Conservation (phyloP, 2,797 vertebrate genomes). For the Notolepis coatsorum region DNA sequence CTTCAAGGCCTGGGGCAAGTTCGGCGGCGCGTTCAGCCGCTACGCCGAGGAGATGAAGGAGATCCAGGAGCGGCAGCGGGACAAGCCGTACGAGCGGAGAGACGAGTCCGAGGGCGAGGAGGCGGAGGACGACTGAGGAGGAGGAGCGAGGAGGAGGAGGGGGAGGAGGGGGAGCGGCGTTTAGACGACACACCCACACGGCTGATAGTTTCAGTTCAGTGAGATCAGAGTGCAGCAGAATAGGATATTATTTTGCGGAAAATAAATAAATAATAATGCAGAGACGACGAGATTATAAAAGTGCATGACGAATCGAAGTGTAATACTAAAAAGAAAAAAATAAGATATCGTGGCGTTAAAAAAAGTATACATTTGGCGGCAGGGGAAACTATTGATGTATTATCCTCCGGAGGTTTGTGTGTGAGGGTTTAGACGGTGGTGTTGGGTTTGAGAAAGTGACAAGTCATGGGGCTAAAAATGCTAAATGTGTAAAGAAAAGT, state of each 20-base stretch:
- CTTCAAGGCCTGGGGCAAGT: slow-evolving; percentile 96
- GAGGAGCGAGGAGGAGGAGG: background rate
- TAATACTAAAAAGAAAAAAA: slow-evolving; percentile 78
- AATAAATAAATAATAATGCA: slow-evolving; percentile 30
- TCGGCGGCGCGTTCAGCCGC: slow-evolving; percentile 92
- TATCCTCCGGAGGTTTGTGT: slow-evolving; percentile 58
- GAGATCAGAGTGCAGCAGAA: slow-evolving; percentile 59
- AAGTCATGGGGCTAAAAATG: slow-evolving; percentile 37
- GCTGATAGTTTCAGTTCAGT: slow-evolving; percentile 44
- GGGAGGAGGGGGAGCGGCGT: background rate
- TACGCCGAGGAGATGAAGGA: slow-evolving; percentile 98
- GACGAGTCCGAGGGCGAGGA: slow-evolving; percentile 96
- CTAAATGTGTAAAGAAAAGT: slow-evolving; percentile 47
- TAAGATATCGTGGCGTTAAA: slow-evolving; percentile 74
- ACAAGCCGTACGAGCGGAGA: slow-evolving; percentile 91
- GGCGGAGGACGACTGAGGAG: slow-evolving; percentile 92
- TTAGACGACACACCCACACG: background rate
- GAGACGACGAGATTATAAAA: slow-evolving; percentile 60
- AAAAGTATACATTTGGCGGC: slow-evolving; percentile 74
- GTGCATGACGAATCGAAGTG: slow-evolving; percentile 83
- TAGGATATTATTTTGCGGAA: slow-evolving; percentile 60
- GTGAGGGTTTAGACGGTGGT: slow-evolving; percentile 61
- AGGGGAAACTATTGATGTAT: slow-evolving; percentile 71
- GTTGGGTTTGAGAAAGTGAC: slow-evolving; percentile 55
- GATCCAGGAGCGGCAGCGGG: slow-evolving; percentile 93